Evolutionary conservation across 2,888 invertebrate species (phyloP).

Genomic region (Thecophora atra): DNA sequence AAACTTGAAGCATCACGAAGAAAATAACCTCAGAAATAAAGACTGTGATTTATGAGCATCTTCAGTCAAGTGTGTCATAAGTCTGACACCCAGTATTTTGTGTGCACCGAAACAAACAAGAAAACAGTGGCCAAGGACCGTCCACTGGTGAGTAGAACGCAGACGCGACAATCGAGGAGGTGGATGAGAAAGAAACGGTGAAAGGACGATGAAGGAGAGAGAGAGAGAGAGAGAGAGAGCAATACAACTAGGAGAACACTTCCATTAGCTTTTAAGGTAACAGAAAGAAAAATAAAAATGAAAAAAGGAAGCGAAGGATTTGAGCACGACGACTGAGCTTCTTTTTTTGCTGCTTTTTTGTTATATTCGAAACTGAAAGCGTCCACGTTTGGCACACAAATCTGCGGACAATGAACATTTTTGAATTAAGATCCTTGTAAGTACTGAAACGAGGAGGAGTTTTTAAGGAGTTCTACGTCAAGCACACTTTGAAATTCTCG

Average conservation of each 20-base stretch:
- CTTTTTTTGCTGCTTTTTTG: too few relatives aligned
- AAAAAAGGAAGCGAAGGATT: too few relatives aligned
- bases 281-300: constrained; percentile 19
- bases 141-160: neutral
- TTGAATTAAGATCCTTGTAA: too few relatives aligned
- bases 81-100: constrained; percentile 23
- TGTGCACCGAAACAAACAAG: neutral
- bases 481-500: too few relatives aligned
- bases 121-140: neutral
- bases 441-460: too few relatives aligned
- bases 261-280: neutral
- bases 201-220: neutral
- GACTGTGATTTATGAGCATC: constrained; percentile 34
- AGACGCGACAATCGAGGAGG: neutral
- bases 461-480: too few relatives aligned
- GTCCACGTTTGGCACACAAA: too few relatives aligned
- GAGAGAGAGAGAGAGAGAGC: neutral
- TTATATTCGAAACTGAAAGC: too few relatives aligned
- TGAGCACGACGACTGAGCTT: too few relatives aligned
- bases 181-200: too few relatives aligned
- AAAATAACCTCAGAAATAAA: constrained; percentile 16
- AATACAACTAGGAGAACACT: neutral
- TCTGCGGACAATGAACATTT: too few relatives aligned
- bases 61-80: constrained; percentile 38
- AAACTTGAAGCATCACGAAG: neutral